These are phyloP conservation scores for Chironex yamaguchii DNA, from an alignment of 30 jellyfish, hydroid and myxozoan species.

Conservation along the genomic window DNA sequence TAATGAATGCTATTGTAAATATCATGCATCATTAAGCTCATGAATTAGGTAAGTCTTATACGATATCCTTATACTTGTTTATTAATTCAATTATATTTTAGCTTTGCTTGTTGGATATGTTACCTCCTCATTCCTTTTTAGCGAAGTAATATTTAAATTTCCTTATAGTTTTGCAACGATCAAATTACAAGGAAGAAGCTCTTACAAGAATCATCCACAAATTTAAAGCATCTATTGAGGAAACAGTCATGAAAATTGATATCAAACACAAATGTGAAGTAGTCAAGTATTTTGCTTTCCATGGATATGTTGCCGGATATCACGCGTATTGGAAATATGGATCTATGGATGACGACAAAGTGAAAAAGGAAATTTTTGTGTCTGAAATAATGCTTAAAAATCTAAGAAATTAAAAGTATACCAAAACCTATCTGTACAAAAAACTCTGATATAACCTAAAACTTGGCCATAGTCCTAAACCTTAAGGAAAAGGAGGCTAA, in stretches of 20 bases:
- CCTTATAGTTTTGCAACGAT: background rate
- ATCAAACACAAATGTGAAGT: background rate
- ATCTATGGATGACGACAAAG: background rate
- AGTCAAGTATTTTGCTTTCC: background rate
- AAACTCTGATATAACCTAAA: no score
- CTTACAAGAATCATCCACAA: background rate
- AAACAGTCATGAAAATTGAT: background rate
- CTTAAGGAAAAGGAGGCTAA: no score
- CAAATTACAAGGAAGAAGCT: background rate
- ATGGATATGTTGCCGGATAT: slow-evolving; percentile 8
- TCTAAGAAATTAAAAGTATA: background rate
- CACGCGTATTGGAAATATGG: slow-evolving; percentile 23
- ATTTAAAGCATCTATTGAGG: background rate
- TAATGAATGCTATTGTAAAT: no score
- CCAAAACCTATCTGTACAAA: no score
- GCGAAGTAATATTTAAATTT: no score
- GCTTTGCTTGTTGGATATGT: no score
- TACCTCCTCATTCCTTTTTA: no score
- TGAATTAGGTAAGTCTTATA: no score
- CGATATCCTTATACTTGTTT: no score
- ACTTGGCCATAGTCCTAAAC: no score
- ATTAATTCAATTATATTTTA: no score
- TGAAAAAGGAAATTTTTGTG: slow-evolving; percentile 1
- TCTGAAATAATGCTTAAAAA: slow-evolving; percentile 23
- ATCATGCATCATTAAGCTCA: no score